Percentiles rank a stretch among this genome's conserved stretches.
Conservation (phyloP, 2,797 vertebrate genomes). For the Pseudochirops cupreus region DNA sequence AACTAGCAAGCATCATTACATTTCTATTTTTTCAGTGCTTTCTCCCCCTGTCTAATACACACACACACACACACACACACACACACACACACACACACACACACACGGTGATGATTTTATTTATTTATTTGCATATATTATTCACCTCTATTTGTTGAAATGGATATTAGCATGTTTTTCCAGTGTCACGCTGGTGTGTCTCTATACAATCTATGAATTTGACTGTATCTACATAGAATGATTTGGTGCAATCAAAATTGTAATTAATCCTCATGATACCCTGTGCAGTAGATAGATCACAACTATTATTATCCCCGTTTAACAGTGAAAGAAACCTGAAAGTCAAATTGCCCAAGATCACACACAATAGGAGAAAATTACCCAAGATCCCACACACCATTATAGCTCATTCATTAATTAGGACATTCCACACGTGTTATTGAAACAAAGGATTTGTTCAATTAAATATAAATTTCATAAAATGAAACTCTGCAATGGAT, state of each 20-base stretch:
- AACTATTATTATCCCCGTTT: background rate
- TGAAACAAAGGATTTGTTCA: slow-evolving; percentile 13
- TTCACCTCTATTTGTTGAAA: background rate
- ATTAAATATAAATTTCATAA: slow-evolving; percentile 47
- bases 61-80: background rate
- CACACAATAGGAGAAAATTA: background rate
- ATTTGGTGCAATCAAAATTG: background rate
- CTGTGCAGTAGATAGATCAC: background rate
- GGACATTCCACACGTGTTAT: slow-evolving; percentile 12
- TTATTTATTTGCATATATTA: background rate
- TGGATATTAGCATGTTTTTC: background rate
- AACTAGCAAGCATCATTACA: background rate
- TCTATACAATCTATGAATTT: background rate
- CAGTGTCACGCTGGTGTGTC: background rate
- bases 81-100: background rate
- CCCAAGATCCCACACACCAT: slow-evolving; percentile 1
- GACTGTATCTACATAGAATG: background rate
- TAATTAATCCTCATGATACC: background rate
- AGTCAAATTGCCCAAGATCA: background rate
- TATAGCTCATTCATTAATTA: slow-evolving; percentile 53
- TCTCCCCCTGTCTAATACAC: background rate
- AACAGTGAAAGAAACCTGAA: slow-evolving; percentile 12
- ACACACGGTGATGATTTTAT: background rate
- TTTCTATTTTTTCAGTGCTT: background rate
- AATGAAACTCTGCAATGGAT: slow-evolving; percentile 37